These are phyloP conservation scores for Pogonocherus hispidulus DNA, from an alignment of 2,888 invertebrate species.

Conservation along the genomic window DNA sequence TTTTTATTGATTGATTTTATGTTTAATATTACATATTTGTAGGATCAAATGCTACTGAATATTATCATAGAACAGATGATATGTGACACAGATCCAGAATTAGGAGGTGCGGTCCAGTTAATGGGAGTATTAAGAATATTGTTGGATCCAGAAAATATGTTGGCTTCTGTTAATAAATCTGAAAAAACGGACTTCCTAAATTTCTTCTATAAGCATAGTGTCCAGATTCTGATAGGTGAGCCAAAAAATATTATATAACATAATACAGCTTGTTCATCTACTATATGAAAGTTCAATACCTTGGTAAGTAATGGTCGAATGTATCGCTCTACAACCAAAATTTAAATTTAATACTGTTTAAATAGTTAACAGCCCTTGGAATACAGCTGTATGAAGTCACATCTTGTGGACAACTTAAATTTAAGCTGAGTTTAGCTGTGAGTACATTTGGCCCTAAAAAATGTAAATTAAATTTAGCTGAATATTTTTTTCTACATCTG, in stretches of 20 bases:
- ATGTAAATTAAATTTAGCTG: no score
- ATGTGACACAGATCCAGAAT: constrained; percentile 95
- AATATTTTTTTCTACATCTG: no score
- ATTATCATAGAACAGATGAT: constrained; percentile 99
- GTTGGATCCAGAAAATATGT: constrained; percentile 98
- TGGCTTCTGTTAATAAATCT: constrained; percentile 91
- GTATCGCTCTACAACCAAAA: no score
- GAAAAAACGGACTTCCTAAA: constrained; percentile 98
- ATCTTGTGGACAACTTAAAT: no score
- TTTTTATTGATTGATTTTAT: neutral
- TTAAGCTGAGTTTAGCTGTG: no score
- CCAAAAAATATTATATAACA: no score
- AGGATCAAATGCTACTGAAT: constrained; percentile 96
- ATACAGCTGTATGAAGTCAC: no score
- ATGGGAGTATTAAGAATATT: constrained; percentile 94
- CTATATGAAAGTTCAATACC: neutral
- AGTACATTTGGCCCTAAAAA: no score
- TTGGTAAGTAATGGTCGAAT: no score
- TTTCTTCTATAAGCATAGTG: constrained; percentile 98
- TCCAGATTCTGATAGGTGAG: constrained; percentile 93
- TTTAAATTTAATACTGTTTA: no score
- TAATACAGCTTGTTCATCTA: neutral
- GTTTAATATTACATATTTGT: neutral
- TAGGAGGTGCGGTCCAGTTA: constrained; percentile 97
- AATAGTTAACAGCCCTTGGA: no score